Evolutionary conservation across 2,888 invertebrate species (phyloP).

Genomic region (Rhagonycha fulva): DNA sequence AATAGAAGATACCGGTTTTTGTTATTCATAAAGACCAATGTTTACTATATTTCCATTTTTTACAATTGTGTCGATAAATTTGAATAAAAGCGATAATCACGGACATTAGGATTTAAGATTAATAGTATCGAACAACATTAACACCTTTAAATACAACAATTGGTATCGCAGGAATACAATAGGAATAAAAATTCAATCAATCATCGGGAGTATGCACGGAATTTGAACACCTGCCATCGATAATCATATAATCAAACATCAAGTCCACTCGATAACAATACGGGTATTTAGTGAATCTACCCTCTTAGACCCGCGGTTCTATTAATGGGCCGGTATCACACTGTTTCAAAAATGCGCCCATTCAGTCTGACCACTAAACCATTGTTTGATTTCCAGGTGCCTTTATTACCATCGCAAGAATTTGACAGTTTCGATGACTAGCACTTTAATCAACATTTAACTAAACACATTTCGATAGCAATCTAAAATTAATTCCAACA

Average conservation of each 20-base stretch:
- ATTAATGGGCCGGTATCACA: constrained; percentile 54
- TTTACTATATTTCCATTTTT: constrained; percentile 1
- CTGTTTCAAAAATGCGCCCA: constrained; percentile 56
- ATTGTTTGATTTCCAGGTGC: constrained; percentile 28
- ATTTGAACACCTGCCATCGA: constrained; percentile 50
- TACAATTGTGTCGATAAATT: not conserved
- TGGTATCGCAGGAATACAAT: constrained; percentile 35
- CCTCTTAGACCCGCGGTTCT: constrained; percentile 40
- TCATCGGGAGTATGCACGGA: constrained; percentile 46
- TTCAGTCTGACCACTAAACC: constrained; percentile 42
- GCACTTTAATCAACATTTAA: constrained; percentile 1
- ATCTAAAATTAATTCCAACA: not conserved
- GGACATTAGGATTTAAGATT: constrained; percentile 10
- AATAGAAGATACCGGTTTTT: not conserved
- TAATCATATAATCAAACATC: constrained; percentile 53
- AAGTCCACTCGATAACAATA: constrained; percentile 55
- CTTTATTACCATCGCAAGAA: constrained; percentile 1
- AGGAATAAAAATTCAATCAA: constrained; percentile 46
- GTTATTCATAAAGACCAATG: not conserved
- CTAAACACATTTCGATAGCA: not conserved
- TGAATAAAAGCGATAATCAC: not conserved
- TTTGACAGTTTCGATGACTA: constrained; percentile 9
- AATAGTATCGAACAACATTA: constrained; percentile 27
- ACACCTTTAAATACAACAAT: constrained; percentile 36
- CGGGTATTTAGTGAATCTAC: constrained; percentile 38